These are phyloP conservation scores for Willowsia nigromaculata DNA, from an alignment of 2,888 invertebrate genomes.

Conservation along the genomic window DNA sequence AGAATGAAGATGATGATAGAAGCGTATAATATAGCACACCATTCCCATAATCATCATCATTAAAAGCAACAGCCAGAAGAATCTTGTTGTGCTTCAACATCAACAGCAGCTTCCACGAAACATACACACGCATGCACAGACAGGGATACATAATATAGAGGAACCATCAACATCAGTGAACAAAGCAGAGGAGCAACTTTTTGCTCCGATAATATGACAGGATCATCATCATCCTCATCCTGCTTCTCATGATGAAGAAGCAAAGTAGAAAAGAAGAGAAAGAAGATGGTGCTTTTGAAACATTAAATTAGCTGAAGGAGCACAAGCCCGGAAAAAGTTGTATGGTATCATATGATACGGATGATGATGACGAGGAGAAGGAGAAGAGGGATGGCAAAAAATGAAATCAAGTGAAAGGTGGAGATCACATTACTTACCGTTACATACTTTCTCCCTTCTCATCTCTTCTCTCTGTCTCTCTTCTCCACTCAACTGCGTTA, in stretches of 20 bases:
- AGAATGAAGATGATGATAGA: slow-evolving; percentile 30
- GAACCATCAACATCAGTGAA: not conserved
- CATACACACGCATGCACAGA: not conserved
- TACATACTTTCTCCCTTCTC: slow-evolving; percentile 25
- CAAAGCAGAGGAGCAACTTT: slow-evolving; percentile 40
- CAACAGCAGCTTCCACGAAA: not conserved
- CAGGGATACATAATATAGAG: not conserved
- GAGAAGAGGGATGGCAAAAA: slow-evolving; percentile 17
- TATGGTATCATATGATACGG: slow-evolving; percentile 58
- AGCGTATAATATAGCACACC: slow-evolving; percentile 34
- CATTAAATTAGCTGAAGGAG: slow-evolving; percentile 69
- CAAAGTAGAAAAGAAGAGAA: slow-evolving; percentile 24
- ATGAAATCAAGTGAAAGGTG: slow-evolving; percentile 57
- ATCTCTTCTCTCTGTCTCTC: not conserved
- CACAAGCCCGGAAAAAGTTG: slow-evolving; percentile 60
- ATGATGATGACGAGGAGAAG: slow-evolving; percentile 8
- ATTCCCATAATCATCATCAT: slow-evolving; percentile 14
- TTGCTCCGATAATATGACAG: slow-evolving; percentile 48
- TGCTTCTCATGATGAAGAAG: slow-evolving; percentile 54
- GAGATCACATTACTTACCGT: slow-evolving; percentile 28
- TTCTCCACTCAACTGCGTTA: slow-evolving; percentile 8
- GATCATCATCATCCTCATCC: slow-evolving; percentile 40
- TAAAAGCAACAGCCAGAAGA: slow-evolving; percentile 43
- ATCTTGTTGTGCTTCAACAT: not conserved
- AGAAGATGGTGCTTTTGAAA: slow-evolving; percentile 51